Evolutionary conservation across 1,140 invertebrate genomes (phyloP), one percentile per base, ranked within the genome.

Genomic region (Drosophila nikananu): DNA sequence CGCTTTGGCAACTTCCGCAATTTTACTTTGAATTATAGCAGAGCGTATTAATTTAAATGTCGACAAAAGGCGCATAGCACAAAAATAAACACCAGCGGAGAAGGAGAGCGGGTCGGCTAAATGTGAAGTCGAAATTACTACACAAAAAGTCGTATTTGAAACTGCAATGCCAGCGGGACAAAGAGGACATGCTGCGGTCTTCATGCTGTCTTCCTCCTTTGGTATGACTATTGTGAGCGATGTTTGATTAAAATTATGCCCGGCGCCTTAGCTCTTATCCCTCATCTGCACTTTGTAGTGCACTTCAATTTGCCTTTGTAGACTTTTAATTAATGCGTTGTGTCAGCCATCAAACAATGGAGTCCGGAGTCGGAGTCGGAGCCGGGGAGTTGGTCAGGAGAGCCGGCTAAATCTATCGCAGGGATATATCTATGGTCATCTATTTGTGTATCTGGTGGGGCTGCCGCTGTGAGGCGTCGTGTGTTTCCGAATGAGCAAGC

Each of bases 41-140:
- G 84, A 90, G 86, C 86, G 86, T 90, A 90, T 90, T 90, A 90
- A 90, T 90, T 90, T 90, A 90, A 90, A 90, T 90, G 86, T 90
- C 86, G 82, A 80, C 86, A 90, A 89, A 78, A 89, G 71, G 78
- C 86, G 58, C 81, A 81, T 62, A 89, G 76, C 70, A 73, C 70
- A 86, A 82, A 86, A 89, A 80, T 80, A 90, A 86, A 90, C 72
- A 90, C 63, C 67, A 51, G 67, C 54, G 17, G 51, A 19, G 25
- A 15, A 21, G 10, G 64, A 58, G 42, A 48, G 51, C 27, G 17
- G 30, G 19, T 55, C 46, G 51, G 59, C 71, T 68, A 73, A 62
- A 59, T 75, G 70, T 77, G 64, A 80, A 82, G 51, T 64, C 19
- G 15, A 59, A 72, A 71, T 65, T 58, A 79, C 55, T 73, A 55